These are phyloP conservation scores for Diplazon laetatorius DNA, from an alignment of 2,888 invertebrate species.

Conservation along the genomic window DNA sequence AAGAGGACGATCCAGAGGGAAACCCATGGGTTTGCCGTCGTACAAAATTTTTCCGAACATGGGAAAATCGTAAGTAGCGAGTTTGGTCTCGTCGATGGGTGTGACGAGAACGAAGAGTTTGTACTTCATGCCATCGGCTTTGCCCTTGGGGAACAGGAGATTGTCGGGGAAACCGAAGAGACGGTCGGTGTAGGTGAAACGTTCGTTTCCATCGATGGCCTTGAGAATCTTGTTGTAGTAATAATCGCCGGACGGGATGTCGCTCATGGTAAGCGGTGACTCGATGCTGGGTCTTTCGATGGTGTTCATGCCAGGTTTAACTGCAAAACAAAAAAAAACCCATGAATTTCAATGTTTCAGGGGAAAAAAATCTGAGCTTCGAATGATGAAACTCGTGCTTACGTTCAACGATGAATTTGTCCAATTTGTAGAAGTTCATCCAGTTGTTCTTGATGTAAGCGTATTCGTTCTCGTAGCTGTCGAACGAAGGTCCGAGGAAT, in stretches of 20 bases:
- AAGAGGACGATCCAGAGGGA: constrained; percentile 85
- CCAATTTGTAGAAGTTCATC: constrained; percentile 86
- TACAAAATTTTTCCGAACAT: constrained; percentile 80
- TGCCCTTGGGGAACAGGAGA: constrained; percentile 87
- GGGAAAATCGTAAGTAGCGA: constrained; percentile 82
- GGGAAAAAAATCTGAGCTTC: no score
- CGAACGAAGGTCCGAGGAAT: constrained; percentile 88
- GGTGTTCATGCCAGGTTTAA: constrained; percentile 77
- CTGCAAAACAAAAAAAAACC: constrained; percentile 71
- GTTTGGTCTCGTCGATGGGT: constrained; percentile 83
- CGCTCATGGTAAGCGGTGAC: constrained; percentile 72
- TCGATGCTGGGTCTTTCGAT: constrained; percentile 76
- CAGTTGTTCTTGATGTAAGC: constrained; percentile 82
- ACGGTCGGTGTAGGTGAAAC: constrained; percentile 76
- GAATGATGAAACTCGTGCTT: constrained; percentile 75
- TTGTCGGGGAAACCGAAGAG: constrained; percentile 84
- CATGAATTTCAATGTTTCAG: neutral
- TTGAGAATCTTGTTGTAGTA: constrained; percentile 77
- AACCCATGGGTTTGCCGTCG: constrained; percentile 85
- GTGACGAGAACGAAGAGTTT: constrained; percentile 86
- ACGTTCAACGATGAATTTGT: constrained; percentile 84
- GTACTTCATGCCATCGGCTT: constrained; percentile 86
- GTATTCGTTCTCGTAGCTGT: constrained; percentile 83
- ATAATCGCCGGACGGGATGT: constrained; percentile 71
- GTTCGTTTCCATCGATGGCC: constrained; percentile 76